Evolutionary conservation across 1,140 invertebrate genomes (phyloP).

Genomic region (Galendromus occidentalis): DNA sequence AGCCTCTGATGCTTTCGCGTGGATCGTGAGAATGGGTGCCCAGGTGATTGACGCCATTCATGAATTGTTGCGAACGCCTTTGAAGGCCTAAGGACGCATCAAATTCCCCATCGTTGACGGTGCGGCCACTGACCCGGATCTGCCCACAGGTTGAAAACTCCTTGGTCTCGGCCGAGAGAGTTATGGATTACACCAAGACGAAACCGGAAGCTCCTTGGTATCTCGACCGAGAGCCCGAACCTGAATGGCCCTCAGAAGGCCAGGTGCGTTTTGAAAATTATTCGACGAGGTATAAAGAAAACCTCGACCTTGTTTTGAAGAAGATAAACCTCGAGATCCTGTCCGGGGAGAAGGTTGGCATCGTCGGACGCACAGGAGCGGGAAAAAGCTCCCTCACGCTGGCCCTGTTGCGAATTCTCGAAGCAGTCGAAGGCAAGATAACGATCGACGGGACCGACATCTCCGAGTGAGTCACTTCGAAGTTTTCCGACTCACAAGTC

Average conservation of each 20-base stretch:
- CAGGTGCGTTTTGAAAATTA: conserved; percentile 24
- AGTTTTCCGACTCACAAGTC: no score
- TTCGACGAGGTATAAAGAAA: conserved; percentile 22
- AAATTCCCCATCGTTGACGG: no score
- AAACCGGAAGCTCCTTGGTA: conserved; percentile 17
- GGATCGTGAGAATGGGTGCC: neutral
- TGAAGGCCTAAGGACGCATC: no score
- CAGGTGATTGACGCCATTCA: neutral
- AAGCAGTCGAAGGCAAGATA: neutral
- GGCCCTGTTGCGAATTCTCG: neutral
- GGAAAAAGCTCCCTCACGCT: conserved; percentile 1
- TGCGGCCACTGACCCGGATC: no score
- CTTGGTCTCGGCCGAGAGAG: conserved; percentile 40
- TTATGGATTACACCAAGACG: conserved; percentile 38
- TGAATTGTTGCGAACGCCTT: no score
- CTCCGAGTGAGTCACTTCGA: conserved; percentile 24
- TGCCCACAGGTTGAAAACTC: neutral
- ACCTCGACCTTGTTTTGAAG: conserved; percentile 25
- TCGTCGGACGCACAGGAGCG: neutral
- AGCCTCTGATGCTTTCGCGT: neutral
- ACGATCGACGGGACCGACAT: neutral
- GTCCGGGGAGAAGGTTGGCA: conserved; percentile 23
- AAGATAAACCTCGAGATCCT: conserved; percentile 34
- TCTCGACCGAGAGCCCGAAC: conserved; percentile 7
- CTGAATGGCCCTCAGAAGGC: conserved; percentile 27